Percentiles rank a stretch among this genome's conserved stretches.
Conservation (phyloP, 2,797 vertebrate genomes). For the Heterohyrax brucei region DNA sequence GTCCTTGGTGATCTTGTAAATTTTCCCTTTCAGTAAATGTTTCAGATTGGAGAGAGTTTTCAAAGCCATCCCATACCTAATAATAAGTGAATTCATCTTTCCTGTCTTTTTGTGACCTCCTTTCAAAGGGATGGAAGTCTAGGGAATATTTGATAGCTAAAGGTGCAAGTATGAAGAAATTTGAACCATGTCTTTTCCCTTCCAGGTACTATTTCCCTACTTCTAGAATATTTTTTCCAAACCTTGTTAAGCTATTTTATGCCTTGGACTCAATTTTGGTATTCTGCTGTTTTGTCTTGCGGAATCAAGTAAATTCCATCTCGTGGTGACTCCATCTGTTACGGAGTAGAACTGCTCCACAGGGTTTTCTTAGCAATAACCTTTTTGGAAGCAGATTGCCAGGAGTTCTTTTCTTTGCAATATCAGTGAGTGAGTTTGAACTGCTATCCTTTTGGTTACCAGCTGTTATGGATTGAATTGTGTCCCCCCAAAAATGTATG, state of each 20-base stretch:
- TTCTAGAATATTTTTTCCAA: not conserved
- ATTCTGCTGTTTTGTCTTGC: not conserved
- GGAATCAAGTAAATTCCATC: too few species aligned
- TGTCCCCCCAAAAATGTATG: too few species aligned
- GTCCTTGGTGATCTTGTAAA: slow-evolving; percentile 24
- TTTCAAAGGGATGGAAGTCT: not conserved
- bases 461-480: too few species aligned
- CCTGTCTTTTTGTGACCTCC: not conserved
- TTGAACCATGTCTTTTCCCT: not conserved
- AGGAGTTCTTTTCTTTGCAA: too few species aligned
- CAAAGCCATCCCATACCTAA: not conserved
- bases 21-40: not conserved
- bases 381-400: too few species aligned
- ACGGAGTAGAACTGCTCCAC: too few species aligned
- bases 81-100: not conserved
- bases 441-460: too few species aligned
- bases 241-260: not conserved
- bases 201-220: not conserved
- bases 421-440: too few species aligned
- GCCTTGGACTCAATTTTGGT: not conserved
- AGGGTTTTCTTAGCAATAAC: too few species aligned
- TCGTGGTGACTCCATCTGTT: too few species aligned
- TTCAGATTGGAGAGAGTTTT: not conserved
- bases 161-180: not conserved
- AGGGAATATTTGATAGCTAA: not conserved